Conservation (phyloP, 2,888 invertebrate species). For the Sesia apiformis region DNA sequence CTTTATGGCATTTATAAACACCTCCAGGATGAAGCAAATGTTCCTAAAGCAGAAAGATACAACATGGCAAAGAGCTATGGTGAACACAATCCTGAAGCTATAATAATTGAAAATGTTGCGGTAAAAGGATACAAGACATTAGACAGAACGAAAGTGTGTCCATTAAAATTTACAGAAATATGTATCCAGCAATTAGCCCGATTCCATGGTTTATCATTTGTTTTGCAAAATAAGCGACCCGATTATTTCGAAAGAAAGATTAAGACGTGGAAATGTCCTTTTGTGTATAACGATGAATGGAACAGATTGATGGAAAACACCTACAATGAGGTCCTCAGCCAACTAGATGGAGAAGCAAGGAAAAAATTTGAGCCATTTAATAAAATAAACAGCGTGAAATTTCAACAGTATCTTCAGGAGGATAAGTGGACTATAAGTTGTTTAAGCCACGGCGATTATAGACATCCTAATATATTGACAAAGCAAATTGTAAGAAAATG, state of each 20-base stretch:
- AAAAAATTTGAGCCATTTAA: constrained; percentile 15
- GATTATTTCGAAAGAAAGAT: constrained; percentile 12
- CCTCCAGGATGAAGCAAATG: constrained; percentile 17
- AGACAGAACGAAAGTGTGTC: constrained; percentile 15
- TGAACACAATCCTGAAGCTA: constrained; percentile 13
- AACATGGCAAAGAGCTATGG: constrained; percentile 14
- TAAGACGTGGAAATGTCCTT: constrained; percentile 12
- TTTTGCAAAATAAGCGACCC: constrained; percentile 15
- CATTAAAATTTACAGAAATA: constrained; percentile 21
- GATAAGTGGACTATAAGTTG: constrained; percentile 15
- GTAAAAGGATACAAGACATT: constrained; percentile 21
- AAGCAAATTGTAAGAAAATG: constrained; percentile 32
- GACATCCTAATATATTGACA: constrained; percentile 38
- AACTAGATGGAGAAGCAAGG: constrained; percentile 16
- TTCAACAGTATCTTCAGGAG: constrained; percentile 15
- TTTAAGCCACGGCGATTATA: constrained; percentile 47
- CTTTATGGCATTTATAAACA: constrained; percentile 15
- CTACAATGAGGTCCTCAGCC: constrained; percentile 11
- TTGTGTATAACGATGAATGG: constrained; percentile 23
- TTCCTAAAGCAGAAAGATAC: constrained; percentile 15
- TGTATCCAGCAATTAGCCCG: constrained; percentile 22
- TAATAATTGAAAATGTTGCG: constrained; percentile 22
- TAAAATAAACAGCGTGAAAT: constrained; percentile 14
- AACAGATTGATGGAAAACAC: constrained; percentile 15
- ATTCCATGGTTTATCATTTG: constrained; percentile 24